Conservation (phyloP, 2,888 invertebrate genomes). For the Drosophila fungiperda region DNA sequence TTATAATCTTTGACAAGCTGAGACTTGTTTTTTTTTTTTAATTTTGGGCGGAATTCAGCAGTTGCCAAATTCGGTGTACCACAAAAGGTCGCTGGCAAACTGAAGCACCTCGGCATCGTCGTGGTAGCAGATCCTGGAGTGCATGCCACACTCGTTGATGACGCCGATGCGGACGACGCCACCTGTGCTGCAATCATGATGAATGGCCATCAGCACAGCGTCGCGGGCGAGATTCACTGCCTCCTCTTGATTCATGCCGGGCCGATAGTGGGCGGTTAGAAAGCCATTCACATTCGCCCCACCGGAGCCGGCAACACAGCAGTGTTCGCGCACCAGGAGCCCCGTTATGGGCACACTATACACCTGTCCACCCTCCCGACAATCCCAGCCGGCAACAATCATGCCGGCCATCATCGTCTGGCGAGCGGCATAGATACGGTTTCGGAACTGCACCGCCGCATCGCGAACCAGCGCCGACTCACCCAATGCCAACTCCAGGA, state of each 20-base stretch:
- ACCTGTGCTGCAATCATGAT: conserved; percentile 96
- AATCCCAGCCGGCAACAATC: conserved; percentile 99
- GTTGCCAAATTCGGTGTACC: conserved; percentile 17
- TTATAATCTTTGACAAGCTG: neutral
- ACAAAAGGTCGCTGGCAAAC: conserved; percentile 17
- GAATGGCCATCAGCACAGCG: conserved; percentile 94
- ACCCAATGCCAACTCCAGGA: conserved; percentile 90
- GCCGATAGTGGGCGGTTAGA: conserved; percentile 94
- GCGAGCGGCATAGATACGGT: conserved; percentile 97
- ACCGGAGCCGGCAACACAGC: conserved; percentile 97
- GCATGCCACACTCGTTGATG: conserved; percentile 93
- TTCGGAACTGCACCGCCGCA: conserved; percentile 95
- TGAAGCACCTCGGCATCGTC: conserved; percentile 52
- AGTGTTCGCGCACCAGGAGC: conserved; percentile 94
- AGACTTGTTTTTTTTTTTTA: too few species aligned
- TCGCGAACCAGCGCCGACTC: conserved; percentile 93
- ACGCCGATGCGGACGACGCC: conserved; percentile 95
- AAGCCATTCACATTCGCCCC: conserved; percentile 98
- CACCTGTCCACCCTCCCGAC: conserved; percentile 92
- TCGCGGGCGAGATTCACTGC: conserved; percentile 93
- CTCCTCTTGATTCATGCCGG: conserved; percentile 93
- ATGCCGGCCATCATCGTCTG: conserved; percentile 96
- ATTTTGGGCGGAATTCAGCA: neutral
- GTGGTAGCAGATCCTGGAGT: conserved; percentile 86
- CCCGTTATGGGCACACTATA: conserved; percentile 91